A percentile compares a stretch with the other conserved stretches of the same genome.
Conservation (phyloP, 2,888 invertebrate species). For the Adelphocoris suturalis region DNA sequence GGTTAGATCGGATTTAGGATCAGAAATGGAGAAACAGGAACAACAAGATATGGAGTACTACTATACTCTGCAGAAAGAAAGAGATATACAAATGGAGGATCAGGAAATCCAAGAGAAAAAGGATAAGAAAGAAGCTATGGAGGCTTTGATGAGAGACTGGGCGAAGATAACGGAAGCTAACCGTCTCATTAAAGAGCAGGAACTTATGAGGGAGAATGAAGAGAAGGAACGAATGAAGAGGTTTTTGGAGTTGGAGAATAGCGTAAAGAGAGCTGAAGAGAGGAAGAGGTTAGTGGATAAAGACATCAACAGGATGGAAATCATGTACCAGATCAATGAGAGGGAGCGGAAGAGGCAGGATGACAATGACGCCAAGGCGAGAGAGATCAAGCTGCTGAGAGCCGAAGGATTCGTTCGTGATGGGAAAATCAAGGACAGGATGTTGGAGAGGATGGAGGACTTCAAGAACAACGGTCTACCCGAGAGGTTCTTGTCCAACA, state of each 20-base stretch:
- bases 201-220: background rate
- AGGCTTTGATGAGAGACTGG: constrained; percentile 64
- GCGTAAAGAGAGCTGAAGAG: constrained; percentile 49
- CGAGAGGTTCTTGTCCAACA: constrained; percentile 51
- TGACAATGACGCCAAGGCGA: background rate
- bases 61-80: constrained; percentile 62
- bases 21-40: constrained; percentile 49
- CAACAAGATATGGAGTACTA: constrained; percentile 65
- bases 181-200: constrained; percentile 46
- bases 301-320: constrained; percentile 65
- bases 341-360: constrained; percentile 43
- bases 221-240: constrained; percentile 55
- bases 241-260: constrained; percentile 60
- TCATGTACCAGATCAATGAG: constrained; percentile 67
- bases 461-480: constrained; percentile 61
- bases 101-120: constrained; percentile 61
- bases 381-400: constrained; percentile 57
- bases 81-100: constrained; percentile 60
- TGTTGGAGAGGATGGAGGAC: constrained; percentile 63
- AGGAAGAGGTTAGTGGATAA: constrained; percentile 59
- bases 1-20: constrained; percentile 41
- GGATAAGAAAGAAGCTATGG: constrained; percentile 53
- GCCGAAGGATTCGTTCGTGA: constrained; percentile 62
- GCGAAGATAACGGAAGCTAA: constrained; percentile 57
- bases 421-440: constrained; percentile 52